phyloP scores from a whole-genome alignment of 2,113 vertebrate genomes.

The Macrotis lagotis region DNA sequence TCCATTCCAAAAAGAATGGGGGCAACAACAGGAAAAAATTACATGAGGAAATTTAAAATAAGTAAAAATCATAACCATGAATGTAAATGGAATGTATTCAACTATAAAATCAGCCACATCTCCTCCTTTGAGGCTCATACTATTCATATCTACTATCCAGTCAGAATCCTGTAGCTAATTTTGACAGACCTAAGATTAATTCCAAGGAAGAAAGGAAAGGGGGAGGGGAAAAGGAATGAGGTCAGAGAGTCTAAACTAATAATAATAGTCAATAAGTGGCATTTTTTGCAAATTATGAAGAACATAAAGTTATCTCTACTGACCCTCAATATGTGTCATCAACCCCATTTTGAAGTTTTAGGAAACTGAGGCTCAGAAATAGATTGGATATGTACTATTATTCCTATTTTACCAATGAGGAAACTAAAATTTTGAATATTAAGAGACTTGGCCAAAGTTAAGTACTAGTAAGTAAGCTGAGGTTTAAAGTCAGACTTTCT shows the following conservation, averaged over 20 bases:
- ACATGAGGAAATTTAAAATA: neutral
- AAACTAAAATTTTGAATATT: neutral
- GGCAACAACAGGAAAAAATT: neutral
- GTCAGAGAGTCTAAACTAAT: neutral
- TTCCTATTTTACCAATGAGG: neutral
- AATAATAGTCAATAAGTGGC: neutral
- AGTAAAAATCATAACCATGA: neutral
- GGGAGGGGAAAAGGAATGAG: neutral
- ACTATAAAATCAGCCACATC: neutral
- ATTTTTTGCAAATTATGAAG: neutral
- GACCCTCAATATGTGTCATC: neutral
- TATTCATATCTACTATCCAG: neutral
- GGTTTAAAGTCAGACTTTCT: neutral
- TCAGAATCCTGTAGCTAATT: neutral
- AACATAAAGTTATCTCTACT: neutral
- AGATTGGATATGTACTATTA: neutral
- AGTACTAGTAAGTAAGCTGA: neutral
- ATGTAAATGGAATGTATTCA: neutral
- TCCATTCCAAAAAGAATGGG: neutral
- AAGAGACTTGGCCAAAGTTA: neutral
- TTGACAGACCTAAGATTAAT: neutral
- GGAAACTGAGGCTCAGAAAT: neutral
- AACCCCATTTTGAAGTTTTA: neutral
- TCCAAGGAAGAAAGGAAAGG: neutral
- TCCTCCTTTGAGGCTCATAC: neutral